Conservation (phyloP, 2,113 vertebrate genomes). For the Camelus dromedarius region DNA sequence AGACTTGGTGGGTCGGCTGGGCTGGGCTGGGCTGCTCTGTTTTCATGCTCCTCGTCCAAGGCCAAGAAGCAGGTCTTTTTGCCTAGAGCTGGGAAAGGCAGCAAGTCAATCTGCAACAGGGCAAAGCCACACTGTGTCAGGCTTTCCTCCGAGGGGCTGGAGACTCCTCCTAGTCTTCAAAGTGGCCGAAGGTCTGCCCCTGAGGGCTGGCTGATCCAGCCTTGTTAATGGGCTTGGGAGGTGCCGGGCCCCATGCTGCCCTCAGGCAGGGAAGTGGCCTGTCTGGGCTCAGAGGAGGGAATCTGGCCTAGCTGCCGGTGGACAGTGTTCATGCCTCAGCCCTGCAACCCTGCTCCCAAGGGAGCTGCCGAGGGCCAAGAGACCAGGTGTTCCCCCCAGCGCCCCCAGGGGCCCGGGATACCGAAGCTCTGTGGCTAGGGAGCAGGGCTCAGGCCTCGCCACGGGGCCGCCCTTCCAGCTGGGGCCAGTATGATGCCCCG, state of each 20-base stretch:
- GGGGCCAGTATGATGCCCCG: neutral
- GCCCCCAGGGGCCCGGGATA: constrained; percentile 40
- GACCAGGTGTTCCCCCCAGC: neutral
- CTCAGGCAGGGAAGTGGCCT: constrained; percentile 53
- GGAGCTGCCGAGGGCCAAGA: neutral
- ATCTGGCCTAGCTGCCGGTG: neutral
- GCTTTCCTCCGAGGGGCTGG: neutral
- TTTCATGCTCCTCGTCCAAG: neutral
- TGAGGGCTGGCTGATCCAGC: neutral
- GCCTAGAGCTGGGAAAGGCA: no score
- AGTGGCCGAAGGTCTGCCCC: neutral
- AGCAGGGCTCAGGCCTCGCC: neutral
- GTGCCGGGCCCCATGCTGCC: neutral
- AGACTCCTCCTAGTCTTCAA: neutral
- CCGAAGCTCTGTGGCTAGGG: neutral
- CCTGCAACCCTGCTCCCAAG: neutral
- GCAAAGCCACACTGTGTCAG: neutral
- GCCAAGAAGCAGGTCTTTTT: neutral
- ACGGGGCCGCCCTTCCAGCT: neutral
- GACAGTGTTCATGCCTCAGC: constrained; percentile 43
- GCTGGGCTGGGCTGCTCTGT: accelerated
- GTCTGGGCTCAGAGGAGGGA: neutral
- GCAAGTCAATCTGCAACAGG: neutral
- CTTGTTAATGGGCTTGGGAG: neutral
- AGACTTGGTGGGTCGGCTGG: accelerated